Conservation (phyloP, 2,888 invertebrate genomes). For the Tethea ocularis region DNA sequence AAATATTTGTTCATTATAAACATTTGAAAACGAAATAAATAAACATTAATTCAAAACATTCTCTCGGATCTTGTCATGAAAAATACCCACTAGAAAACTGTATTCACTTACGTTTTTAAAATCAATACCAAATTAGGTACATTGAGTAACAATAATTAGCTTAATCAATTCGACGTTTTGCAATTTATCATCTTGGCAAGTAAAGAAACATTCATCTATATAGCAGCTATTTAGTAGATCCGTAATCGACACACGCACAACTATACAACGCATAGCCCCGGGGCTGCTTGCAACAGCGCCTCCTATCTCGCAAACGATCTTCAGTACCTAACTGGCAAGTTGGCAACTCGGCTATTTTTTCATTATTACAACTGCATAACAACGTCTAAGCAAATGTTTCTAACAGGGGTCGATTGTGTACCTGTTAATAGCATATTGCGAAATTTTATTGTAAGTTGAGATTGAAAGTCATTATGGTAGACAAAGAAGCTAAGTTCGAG, state of each 20-base stretch:
- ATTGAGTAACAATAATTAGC: conserved; percentile 26
- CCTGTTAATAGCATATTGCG: conserved; percentile 66
- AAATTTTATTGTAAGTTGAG: conserved; percentile 46
- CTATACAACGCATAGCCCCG: conserved; percentile 50
- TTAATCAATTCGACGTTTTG: conserved; percentile 35
- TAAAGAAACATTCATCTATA: conserved; percentile 23
- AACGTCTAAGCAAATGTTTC: conserved; percentile 66
- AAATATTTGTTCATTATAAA: too few species aligned
- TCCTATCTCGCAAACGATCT: conserved; percentile 61
- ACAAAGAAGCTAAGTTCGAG: conserved; percentile 17
- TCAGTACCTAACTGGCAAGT: conserved; percentile 28
- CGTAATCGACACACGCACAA: conserved; percentile 52
- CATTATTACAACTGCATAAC: conserved; percentile 54
- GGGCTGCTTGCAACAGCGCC: conserved; percentile 56
- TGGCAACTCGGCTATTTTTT: conserved; percentile 35
- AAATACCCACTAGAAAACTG: conserved; percentile 1
- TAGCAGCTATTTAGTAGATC: conserved; percentile 48
- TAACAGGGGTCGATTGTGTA: conserved; percentile 63
- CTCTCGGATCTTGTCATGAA: not conserved
- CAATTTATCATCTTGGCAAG: conserved; percentile 38
- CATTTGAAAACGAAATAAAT: not conserved
- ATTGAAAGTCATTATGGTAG: conserved; percentile 55
- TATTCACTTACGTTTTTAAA: not conserved
- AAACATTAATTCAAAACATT: not conserved
- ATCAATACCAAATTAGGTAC: conserved; percentile 3